Evolutionary conservation across 2,113 vertebrate species (phyloP), one percentile per base, ranked within the genome.

Genomic region (Andinoacara biseriatus): DNA sequence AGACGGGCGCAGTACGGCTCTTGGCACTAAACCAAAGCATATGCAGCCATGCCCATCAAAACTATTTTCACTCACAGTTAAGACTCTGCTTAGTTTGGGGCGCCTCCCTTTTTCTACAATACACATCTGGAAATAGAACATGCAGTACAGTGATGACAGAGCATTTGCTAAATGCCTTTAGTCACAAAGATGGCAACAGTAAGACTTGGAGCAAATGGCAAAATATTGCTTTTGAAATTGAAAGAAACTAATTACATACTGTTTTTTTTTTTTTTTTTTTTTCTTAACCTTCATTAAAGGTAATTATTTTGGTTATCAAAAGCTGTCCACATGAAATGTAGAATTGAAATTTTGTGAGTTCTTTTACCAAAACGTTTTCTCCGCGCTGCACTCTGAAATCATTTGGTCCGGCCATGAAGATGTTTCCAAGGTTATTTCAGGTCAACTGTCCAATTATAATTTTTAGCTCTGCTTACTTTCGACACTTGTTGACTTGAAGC

Each of bases 21-120:
- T 65, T 78, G 40, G 61, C 69, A 77, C 54, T 57, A 24, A 75
- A 74, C 67, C 80, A 38, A 62, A 61, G 1, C 58, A 10, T 20
- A 58, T 38, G 1, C 52, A 57, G 57, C 75, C 83, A 22, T 83
- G 58, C 80, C 62, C 29, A 14, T 69, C 60, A 33, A 20, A 31
- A 77, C 6, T 35, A 20, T 26, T 74, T 69, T 72, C 75, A 81
- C 80, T 62, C 18, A 26, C 29, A 75, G 31, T n/a, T 38, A 40
- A 10, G 22, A 0, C 9, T 29, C 17, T 69, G 43, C 43, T 87
- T 56, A 80, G 17, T 86, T 83, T 74, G 85, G 79, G 22, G n/a
- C 72, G 2, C 90, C 88, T 89, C 91, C 91, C 91, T 93, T 89
- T 81, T 46, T 83, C 29, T 93, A 93, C 87, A 93, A 33, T 82